Evolutionary conservation across 2,113 vertebrate genomes (phyloP).

Genomic region (Spea multiplicata): DNA sequence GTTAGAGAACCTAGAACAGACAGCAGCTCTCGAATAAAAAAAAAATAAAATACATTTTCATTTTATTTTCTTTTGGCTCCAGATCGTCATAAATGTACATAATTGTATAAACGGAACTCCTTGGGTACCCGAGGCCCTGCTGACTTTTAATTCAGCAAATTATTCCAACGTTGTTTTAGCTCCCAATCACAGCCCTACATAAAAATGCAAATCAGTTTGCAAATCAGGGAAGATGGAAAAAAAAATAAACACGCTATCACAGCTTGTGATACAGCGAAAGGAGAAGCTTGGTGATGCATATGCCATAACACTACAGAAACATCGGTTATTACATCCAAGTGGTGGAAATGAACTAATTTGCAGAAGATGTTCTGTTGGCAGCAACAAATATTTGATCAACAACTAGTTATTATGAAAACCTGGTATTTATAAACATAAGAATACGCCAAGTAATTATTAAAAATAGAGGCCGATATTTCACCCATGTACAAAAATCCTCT

Average conservation of each 20-base stretch:
- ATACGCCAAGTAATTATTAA: background rate
- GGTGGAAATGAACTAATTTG: slow-evolving; percentile 19
- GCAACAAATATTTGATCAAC: slow-evolving; percentile 33
- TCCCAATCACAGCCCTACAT: background rate
- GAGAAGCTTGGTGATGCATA: slow-evolving; percentile 27
- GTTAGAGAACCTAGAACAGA: too few species aligned
- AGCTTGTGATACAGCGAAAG: slow-evolving; percentile 3
- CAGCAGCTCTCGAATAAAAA: too few species aligned
- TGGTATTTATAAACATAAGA: slow-evolving; percentile 5
- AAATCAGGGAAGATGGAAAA: slow-evolving; percentile 7
- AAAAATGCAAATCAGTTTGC: background rate
- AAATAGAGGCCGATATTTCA: background rate
- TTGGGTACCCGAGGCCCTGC: too few species aligned
- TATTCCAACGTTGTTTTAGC: too few species aligned
- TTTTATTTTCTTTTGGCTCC: too few species aligned
- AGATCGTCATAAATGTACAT: too few species aligned
- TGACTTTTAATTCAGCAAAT: too few species aligned
- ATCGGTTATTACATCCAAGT: slow-evolving; percentile 31
- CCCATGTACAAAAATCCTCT: background rate
- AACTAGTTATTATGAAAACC: slow-evolving; percentile 33
- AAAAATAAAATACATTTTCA: too few species aligned
- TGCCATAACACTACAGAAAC: slow-evolving; percentile 15
- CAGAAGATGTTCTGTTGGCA: slow-evolving; percentile 28
- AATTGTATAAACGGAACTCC: too few species aligned
- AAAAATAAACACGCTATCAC: background rate